Evolutionary conservation across 2,113 vertebrate genomes (phyloP).

Genomic region (Nettapus auritus): DNA sequence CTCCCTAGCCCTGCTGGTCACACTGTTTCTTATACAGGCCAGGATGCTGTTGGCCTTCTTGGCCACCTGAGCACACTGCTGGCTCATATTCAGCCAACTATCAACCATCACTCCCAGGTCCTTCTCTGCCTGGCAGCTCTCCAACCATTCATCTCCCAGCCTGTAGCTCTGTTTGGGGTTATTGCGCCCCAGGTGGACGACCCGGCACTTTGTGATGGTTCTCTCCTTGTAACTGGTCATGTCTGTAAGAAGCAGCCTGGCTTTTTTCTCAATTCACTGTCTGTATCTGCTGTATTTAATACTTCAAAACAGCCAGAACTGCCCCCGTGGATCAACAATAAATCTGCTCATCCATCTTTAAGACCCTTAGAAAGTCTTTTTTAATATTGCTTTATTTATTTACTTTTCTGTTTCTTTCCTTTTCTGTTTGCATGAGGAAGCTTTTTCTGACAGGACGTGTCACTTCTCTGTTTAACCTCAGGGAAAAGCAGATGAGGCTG

Average conservation of each 20-base stretch:
- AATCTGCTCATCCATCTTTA: neutral
- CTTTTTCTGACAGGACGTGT: neutral
- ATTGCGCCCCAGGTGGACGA: too few species aligned
- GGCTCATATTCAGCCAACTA: too few species aligned
- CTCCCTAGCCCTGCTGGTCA: too few species aligned
- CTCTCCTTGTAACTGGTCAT: neutral
- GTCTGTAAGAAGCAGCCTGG: neutral
- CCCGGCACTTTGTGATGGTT: neutral
- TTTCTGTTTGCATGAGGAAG: neutral
- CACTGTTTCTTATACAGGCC: too few species aligned
- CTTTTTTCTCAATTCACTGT: accelerated
- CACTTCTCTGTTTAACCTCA: neutral
- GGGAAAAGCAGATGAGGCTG: neutral
- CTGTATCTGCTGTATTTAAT: neutral
- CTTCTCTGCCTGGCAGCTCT: too few species aligned
- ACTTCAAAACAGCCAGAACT: neutral
- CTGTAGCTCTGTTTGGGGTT: too few species aligned
- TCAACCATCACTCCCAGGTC: too few species aligned
- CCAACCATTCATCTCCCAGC: too few species aligned
- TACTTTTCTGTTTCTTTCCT: too few species aligned
- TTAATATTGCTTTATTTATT: neutral
- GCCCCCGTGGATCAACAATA: neutral
- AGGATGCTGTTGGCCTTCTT: too few species aligned
- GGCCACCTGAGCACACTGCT: too few species aligned
- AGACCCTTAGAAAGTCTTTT: neutral